Evolutionary conservation across 2,888 invertebrate species (phyloP).

Genomic region (Eupithecia vulgata): DNA sequence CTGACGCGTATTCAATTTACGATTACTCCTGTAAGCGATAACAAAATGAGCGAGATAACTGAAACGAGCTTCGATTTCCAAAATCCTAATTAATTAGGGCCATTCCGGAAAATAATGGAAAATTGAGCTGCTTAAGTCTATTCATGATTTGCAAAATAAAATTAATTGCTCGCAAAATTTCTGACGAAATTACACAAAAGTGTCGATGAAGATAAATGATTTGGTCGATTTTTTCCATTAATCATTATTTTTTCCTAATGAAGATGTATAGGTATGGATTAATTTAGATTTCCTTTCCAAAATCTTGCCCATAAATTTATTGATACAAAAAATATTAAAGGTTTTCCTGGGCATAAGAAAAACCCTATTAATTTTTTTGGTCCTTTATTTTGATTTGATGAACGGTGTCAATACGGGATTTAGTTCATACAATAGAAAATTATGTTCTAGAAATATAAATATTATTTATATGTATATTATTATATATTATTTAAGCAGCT

Average conservation of each 20-base stretch:
- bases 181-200: conserved; percentile 17
- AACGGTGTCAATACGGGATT: too few relatives aligned
- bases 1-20: background rate
- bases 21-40: background rate
- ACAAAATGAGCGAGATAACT: background rate
- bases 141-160: conserved; percentile 32
- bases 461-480: too few relatives aligned
- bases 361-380: too few relatives aligned
- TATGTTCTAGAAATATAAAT: too few relatives aligned
- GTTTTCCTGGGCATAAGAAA: too few relatives aligned
- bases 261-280: conserved; percentile 8
- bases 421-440: too few relatives aligned
- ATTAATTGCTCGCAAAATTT: conserved; percentile 25
- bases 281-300: background rate
- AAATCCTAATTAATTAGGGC: conserved; percentile 28
- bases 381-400: too few relatives aligned
- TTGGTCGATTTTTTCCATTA: conserved; percentile 24
- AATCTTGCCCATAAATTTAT: background rate
- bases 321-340: background rate
- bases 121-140: conserved; percentile 28
- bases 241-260: conserved; percentile 25
- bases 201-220: conserved; percentile 29
- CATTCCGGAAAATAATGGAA: conserved; percentile 23
- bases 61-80: conserved; percentile 4
- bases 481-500: too few relatives aligned